Evolutionary conservation across 2,113 vertebrate species (phyloP), one percentile per base, ranked within the genome.

Genomic region (Brachypodius melanocephalos): DNA sequence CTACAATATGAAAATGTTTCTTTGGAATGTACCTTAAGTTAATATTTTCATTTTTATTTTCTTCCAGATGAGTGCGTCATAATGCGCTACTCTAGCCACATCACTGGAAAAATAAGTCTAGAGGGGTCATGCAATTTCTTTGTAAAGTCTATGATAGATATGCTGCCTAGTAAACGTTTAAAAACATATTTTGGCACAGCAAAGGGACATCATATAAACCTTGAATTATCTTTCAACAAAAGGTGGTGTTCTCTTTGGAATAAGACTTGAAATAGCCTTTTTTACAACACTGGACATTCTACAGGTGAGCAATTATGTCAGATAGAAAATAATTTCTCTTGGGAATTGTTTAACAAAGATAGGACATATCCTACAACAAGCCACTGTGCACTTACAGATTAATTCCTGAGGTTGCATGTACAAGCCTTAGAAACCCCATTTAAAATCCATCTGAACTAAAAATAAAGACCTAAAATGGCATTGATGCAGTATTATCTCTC

Each of bases 341-440:
- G 13, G 40, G 17, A 79, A 32, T 9, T 25, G 16, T 51, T 89
- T 38, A 57, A 22, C 25, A n/a, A 54, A 57, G 18, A 34, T 2
- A 49, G 12, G 8, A 28, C 1, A 1, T 51, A 55, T 28, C 36
- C 66, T 29, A 28, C 51, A 81, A 38, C 59, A 49, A 83, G 13
- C 9, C 32, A n/a, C 15, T 14, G 0, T 7, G 17, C 16, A 13
- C n/a, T 61, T 36, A 21, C 0, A 61, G 38, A 42, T 25, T 22
- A 26, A 66, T 67, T 68, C 16, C 48, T 84, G 36, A 19, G 22
- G 26, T 18, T 22, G 13, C 28, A 65, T 0, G 0, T 13, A 62
- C 26, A 51, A 83, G 34, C 12, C 43, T 43, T 36, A 54, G 32
- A 76, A 80, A 51, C 3, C 13, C 24, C 16, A 40, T 31, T 42